Evolutionary conservation across 2,797 vertebrate genomes (phyloP).

Genomic region (Tenualosa ilisha): DNA sequence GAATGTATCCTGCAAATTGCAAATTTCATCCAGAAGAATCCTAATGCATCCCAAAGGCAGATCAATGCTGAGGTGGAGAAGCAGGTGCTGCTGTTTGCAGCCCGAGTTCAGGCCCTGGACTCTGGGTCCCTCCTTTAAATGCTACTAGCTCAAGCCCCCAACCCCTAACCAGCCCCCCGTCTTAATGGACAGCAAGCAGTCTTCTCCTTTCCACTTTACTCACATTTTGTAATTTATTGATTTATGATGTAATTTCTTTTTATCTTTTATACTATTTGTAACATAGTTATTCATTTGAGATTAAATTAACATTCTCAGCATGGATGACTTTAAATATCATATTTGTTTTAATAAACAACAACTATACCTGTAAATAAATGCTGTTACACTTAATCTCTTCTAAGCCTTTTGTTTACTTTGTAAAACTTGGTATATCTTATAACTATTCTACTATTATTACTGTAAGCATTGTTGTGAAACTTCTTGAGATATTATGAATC

Average conservation of each 20-base stretch:
- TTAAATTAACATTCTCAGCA: no score
- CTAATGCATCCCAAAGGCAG: slow-evolving; percentile 60
- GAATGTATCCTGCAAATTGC: slow-evolving; percentile 71
- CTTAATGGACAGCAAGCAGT: no score
- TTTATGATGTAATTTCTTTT: background rate
- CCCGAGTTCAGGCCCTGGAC: slow-evolving; percentile 67
- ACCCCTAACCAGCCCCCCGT: no score
- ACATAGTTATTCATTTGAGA: background rate
- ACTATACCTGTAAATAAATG: background rate
- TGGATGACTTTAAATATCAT: no score
- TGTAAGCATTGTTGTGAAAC: background rate
- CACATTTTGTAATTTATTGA: background rate
- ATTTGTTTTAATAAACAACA: no score
- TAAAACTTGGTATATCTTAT: no score
- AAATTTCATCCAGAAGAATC: slow-evolving; percentile 68
- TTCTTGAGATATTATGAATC: background rate
- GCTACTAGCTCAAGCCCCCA: background rate
- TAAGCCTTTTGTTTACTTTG: background rate
- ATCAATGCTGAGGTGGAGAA: slow-evolving; percentile 71
- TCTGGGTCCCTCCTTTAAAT: slow-evolving; percentile 56
- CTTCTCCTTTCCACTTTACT: background rate
- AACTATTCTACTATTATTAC: no score
- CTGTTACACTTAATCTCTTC: background rate
- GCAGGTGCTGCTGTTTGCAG: slow-evolving; percentile 72
- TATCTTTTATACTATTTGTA: background rate